Evolutionary conservation across 2,888 invertebrate genomes (phyloP), one percentile per base, ranked within the genome.

Genomic region (Trichogramma dendrolimi): DNA sequence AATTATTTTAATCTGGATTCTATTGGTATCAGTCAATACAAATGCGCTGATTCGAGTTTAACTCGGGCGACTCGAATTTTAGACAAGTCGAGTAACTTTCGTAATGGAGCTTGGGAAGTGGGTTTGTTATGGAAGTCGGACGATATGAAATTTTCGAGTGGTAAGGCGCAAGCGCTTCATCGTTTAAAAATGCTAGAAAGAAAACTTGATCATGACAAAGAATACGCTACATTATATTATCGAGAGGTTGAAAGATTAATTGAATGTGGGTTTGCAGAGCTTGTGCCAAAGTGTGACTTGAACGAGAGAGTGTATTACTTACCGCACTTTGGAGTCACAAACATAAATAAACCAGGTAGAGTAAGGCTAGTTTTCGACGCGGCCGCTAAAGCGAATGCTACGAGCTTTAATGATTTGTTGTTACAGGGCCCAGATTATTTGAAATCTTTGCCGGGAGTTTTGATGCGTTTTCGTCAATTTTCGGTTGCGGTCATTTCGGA

Each of bases 381-480:
- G 6, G 71, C 73, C 0, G 71, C 70, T 11, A 62, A 65, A 27
- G 59, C 62, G 0, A 41, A 66, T 27, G 68, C 68, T 6, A 57
- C 47, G 1, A 69, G 68, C 0, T 27, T 73, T 1, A 68, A 72
- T 43, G 68, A 67, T 43, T 42, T 67, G 6, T 53, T 78, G 6
- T 52, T 75, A 4, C 69, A 64, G 44, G 76, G 75, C 1, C 75
- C 75, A 4, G 74, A 75, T 47, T 55, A 71, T 6, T 61, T 73
- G 5, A 62, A 63, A 6, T 69, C 75, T 5, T 62, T 78, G 53
- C 55, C 72, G 1, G 72, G 72, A 4, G 71, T 76, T 1, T 52
- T 78, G 47, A 67, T 72, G 56, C 71, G 73, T 1, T 79, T 79
- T 59, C 60, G 77, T 44, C 70, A 73, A 64, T 66, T 71, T 38